Evolutionary conservation across 1,140 invertebrate species (phyloP).

Genomic region (Orchestia grillus): DNA sequence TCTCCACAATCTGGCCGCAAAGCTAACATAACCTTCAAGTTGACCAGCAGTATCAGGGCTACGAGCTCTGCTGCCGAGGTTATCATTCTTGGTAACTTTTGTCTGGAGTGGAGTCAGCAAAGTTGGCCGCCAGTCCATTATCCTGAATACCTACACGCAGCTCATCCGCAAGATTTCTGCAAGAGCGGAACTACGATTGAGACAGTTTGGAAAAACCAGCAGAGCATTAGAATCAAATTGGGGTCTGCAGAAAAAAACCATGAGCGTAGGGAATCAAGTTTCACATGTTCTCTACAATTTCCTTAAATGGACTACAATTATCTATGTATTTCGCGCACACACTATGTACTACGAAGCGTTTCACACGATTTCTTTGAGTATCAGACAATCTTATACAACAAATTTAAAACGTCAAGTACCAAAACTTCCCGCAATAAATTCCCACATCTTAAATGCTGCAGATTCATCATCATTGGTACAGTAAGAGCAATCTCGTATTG

Average conservation of each 20-base stretch:
- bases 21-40: conserved; percentile 19
- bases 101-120: conserved; percentile 47
- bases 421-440: not conserved
- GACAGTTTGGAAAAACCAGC: not conserved
- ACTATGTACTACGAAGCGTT: too few relatives aligned
- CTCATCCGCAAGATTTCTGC: conserved; percentile 9
- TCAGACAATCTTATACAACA: not conserved
- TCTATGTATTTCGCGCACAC: not conserved
- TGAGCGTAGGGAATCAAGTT: not conserved
- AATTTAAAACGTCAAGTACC: not conserved
- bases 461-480: too few relatives aligned
- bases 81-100: conserved; percentile 54
- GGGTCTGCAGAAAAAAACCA: not conserved
- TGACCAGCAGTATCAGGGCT: conserved; percentile 13
- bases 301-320: not conserved
- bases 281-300: not conserved
- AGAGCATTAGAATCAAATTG: not conserved
- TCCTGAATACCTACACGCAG: conserved; percentile 17
- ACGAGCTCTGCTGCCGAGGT: conserved; percentile 9
- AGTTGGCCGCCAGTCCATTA: conserved; percentile 48
- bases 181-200: not conserved
- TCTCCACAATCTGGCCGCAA: not conserved
- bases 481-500: too few relatives aligned
- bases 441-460: too few relatives aligned
- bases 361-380: not conserved